Evolutionary conservation across 1,140 invertebrate genomes (phyloP).

Genomic region (Myzus persicae): DNA sequence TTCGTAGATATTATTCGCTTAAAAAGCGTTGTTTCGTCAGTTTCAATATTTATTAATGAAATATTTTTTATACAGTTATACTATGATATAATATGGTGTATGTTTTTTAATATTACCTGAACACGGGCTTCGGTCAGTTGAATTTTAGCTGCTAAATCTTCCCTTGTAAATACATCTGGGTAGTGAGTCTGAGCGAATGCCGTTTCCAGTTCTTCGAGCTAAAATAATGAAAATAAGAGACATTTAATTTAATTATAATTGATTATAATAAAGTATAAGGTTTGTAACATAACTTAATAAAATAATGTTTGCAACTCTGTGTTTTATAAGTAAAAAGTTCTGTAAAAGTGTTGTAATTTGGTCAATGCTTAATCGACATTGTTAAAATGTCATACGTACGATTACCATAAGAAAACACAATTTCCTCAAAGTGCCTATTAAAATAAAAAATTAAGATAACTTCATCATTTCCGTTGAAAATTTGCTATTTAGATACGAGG

Average conservation of each 20-base stretch:
- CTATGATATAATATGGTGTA: neutral
- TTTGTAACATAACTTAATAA: neutral
- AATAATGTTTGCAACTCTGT: neutral
- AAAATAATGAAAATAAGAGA: slow-evolving; percentile 62
- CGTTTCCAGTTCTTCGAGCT: slow-evolving; percentile 95
- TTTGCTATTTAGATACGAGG: neutral
- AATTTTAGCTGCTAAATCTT: slow-evolving; percentile 98
- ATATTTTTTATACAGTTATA: neutral
- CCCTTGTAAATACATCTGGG: slow-evolving; percentile 96
- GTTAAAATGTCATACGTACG: neutral
- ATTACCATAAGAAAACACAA: neutral
- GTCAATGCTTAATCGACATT: neutral
- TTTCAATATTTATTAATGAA: neutral
- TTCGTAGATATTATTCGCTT: neutral
- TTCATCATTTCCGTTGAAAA: neutral
- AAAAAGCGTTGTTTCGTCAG: neutral
- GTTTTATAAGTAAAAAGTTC: neutral
- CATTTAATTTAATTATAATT: neutral
- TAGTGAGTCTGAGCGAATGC: slow-evolving; percentile 98
- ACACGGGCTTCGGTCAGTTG: slow-evolving; percentile 96
- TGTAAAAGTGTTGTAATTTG: neutral
- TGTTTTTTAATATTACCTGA: slow-evolving; percentile 74
- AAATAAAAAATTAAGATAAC: neutral
- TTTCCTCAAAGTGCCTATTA: neutral
- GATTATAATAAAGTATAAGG: neutral